Percentiles rank a stretch among this genome's conserved stretches.
Conservation (phyloP, 2,113 vertebrate species). For the Callopanchax toddi region DNA sequence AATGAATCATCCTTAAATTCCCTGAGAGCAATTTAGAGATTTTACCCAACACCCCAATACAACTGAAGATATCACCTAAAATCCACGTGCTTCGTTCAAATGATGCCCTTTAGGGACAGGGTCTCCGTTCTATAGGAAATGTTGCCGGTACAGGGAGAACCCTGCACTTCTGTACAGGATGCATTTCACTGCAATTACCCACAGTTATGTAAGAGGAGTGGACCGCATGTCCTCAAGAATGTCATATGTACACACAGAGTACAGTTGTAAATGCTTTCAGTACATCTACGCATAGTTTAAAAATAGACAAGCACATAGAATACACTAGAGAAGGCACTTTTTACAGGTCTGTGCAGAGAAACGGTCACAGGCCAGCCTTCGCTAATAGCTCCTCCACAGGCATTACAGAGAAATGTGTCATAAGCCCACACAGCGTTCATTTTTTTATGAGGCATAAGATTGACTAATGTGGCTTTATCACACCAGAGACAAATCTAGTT, state of each 20-base stretch:
- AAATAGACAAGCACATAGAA: neutral
- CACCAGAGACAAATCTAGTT: neutral
- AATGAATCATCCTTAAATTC: neutral
- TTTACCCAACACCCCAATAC: neutral
- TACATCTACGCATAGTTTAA: neutral
- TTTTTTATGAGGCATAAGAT: conserved; percentile 3
- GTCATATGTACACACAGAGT: neutral
- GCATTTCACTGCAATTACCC: conserved; percentile 34
- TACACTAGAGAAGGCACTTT: conserved; percentile 17
- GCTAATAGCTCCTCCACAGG: conserved; percentile 28
- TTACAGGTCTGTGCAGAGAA: conserved; percentile 56
- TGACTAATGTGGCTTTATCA: conserved; percentile 4
- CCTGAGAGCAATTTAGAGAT: neutral
- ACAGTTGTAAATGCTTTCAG: conserved; percentile 21
- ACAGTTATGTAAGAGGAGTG: conserved; percentile 41
- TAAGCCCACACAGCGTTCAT: neutral
- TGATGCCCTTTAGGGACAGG: neutral
- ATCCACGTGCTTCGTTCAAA: too few relatives aligned
- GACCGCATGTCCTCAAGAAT: conserved; percentile 28
- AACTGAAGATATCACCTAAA: neutral
- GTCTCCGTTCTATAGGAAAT: neutral
- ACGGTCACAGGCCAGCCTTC: too few relatives aligned
- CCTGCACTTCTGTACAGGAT: neutral
- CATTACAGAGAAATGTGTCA: conserved; percentile 19
- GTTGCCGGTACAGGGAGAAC: neutral